A percentile compares a stretch with the other conserved stretches of the same genome.
Evolutionary conservation across 1,140 invertebrate species (phyloP).

Genomic region (Procambarus virginalis): DNA sequence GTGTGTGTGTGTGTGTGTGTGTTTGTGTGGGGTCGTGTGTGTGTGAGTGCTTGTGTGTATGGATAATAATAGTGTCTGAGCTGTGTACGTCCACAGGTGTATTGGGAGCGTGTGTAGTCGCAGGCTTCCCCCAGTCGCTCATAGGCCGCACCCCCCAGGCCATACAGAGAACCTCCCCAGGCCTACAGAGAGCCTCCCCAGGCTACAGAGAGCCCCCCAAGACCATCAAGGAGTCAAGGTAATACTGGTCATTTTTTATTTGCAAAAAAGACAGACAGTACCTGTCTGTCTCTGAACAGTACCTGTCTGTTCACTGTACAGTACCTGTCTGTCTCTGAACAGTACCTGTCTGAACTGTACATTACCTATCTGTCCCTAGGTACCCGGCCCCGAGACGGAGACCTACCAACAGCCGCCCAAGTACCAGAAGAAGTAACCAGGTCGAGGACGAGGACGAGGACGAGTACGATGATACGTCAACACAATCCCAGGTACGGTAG

Average conservation of each 20-base stretch:
- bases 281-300: background rate
- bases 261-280: no score
- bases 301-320: background rate
- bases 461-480: constrained; percentile 10
- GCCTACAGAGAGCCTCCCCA: constrained; percentile 7
- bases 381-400: constrained; percentile 33
- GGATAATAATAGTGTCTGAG: no score
- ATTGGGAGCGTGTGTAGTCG: background rate
- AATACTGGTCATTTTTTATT: background rate
- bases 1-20: no score
- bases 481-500: constrained; percentile 32
- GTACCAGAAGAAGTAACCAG: constrained; percentile 38
- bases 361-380: background rate
- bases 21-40: no score
- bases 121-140: background rate
- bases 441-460: constrained; percentile 19
- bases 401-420: constrained; percentile 40
- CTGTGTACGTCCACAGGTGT: background rate
- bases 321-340: no score
- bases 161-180: background rate
- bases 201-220: no score
- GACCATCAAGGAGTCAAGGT: background rate
- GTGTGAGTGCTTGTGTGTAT: no score
- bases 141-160: background rate
- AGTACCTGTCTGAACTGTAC: no score